Base-by-base conservation (phyloP, 2,113 vertebrate species). In the Dromas ardeola region DNA sequence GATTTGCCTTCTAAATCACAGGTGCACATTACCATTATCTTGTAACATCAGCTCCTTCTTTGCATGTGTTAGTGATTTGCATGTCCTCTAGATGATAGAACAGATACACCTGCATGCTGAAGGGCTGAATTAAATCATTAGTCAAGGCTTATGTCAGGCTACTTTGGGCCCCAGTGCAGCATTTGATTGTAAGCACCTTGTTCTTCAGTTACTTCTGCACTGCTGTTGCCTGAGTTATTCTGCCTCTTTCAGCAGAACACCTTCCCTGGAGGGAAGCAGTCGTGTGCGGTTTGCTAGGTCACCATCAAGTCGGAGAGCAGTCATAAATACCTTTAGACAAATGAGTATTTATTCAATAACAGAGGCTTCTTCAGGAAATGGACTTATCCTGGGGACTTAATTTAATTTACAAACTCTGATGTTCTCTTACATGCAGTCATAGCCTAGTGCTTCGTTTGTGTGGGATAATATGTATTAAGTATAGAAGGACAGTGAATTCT, bases 41-140 rank as follows among this genome's bases (percentile, higher is more conserved):
- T 91, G 81, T 94, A 97, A 76, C 59, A 85, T 95, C 94, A 97
- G 94, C 93, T 96, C 43, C 66, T 95, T 97, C 92, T 85, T 92
- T 84, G 70, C 73, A 62, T 80, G 56, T 92, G 89, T 36, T 79
- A 76, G 70, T 66, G 62, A 93, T 97, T 95, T 94, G 66, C 86
- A 73, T 90, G 84, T 89, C 96, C 94, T 96, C 95, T 85, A 91
- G 94, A 81, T 96, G 94, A 95, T 94, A 91, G 73, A 89, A 80
- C 58, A 96, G 95, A 70, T 87, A 95, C 94, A 93, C 94, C 94
- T 97, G 94, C 62, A 13, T 77, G 50, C 78, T 91, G 86, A 85
- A 91, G 84, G 62, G 49, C 58, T 94, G 66, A 91, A 86, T 90
- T 85, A 87, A 90, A 90, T 78, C 81, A 95, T 97, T 94, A 89